Percentiles rank a stretch among this genome's conserved stretches.
Evolutionary conservation across 1,140 invertebrate genomes (phyloP).

Genomic region (Cyrtorhinus lividipennis): DNA sequence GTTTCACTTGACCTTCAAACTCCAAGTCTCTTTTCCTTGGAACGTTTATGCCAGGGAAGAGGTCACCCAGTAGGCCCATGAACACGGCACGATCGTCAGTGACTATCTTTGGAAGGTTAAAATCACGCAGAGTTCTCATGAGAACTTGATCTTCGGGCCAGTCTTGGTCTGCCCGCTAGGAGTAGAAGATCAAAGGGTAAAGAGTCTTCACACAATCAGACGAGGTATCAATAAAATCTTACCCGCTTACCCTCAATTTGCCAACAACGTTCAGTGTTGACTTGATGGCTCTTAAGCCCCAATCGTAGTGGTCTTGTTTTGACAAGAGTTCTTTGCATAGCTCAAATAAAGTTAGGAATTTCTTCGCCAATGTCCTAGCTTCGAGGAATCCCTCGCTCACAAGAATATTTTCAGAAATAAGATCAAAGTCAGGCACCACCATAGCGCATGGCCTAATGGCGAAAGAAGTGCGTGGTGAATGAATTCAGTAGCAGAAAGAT

Average conservation of each 20-base stretch:
- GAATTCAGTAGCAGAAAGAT: too few relatives aligned
- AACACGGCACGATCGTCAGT: conserved; percentile 79
- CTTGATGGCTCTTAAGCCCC: conserved; percentile 84
- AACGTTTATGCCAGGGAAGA: conserved; percentile 79
- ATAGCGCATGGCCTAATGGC: conserved; percentile 89
- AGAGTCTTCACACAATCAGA: too few relatives aligned
- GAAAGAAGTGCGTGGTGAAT: too few relatives aligned
- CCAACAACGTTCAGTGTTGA: conserved; percentile 85
- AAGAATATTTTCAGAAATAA: conserved; percentile 90
- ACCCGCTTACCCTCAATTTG: conserved; percentile 48
- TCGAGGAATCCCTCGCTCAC: conserved; percentile 85
- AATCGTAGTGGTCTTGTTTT: conserved; percentile 91
- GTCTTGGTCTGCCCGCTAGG: conserved; percentile 43
- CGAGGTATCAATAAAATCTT: too few relatives aligned
- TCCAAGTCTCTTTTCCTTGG: conserved; percentile 66
- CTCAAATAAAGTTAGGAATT: conserved; percentile 82
- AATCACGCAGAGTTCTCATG: conserved; percentile 76
- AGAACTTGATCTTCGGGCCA: conserved; percentile 62
- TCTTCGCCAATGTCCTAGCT: conserved; percentile 67
- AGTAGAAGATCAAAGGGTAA: conserved; percentile 1
- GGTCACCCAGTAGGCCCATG: conserved; percentile 78
- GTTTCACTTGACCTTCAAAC: conserved; percentile 65
- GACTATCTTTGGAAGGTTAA: conserved; percentile 85
- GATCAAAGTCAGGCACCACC: conserved; percentile 84
- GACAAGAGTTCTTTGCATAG: conserved; percentile 75